phyloP scores from a whole-genome alignment of 2,797 vertebrate genomes.

The Rhinophrynus dorsalis region DNA sequence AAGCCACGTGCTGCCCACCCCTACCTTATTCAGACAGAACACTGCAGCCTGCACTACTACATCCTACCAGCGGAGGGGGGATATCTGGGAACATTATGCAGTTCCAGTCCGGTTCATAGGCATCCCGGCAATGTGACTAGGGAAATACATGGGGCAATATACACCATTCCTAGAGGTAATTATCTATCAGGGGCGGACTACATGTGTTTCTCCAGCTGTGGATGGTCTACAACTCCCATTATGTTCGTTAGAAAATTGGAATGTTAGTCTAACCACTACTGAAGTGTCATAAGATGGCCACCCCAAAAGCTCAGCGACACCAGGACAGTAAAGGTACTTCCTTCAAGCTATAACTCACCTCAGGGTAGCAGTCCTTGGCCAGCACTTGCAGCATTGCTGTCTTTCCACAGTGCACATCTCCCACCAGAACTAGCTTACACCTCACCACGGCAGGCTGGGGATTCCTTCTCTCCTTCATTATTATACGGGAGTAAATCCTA shows the following conservation, averaged over 20 bases:
- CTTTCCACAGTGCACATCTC: constrained; percentile 95
- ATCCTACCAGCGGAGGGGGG: not conserved
- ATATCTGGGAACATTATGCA: not conserved
- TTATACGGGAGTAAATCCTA: not conserved
- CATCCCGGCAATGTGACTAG: not conserved
- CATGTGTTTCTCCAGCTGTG: too few species aligned
- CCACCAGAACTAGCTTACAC: constrained; percentile 92
- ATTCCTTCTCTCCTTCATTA: constrained; percentile 87
- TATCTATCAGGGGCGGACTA: too few species aligned
- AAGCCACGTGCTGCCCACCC: too few species aligned
- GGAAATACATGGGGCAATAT: not conserved
- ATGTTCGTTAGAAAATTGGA: too few species aligned
- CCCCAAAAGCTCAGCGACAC: too few species aligned
- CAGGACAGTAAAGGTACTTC: too few species aligned
- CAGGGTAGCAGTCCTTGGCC: constrained; percentile 93
- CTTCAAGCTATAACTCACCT: constrained; percentile 85
- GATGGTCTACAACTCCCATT: too few species aligned
- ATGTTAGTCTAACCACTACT: too few species aligned
- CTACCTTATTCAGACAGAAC: too few species aligned
- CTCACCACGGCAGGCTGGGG: constrained; percentile 80
- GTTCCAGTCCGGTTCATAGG: constrained; percentile 8
- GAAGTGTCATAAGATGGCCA: too few species aligned
- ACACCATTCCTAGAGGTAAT: too few species aligned
- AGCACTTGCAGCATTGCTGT: constrained; percentile 94
- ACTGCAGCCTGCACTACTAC: not conserved